These are phyloP conservation scores for Sclerurus mexicanus DNA, from an alignment of 2,113 vertebrate genomes.

Conservation along the genomic window DNA sequence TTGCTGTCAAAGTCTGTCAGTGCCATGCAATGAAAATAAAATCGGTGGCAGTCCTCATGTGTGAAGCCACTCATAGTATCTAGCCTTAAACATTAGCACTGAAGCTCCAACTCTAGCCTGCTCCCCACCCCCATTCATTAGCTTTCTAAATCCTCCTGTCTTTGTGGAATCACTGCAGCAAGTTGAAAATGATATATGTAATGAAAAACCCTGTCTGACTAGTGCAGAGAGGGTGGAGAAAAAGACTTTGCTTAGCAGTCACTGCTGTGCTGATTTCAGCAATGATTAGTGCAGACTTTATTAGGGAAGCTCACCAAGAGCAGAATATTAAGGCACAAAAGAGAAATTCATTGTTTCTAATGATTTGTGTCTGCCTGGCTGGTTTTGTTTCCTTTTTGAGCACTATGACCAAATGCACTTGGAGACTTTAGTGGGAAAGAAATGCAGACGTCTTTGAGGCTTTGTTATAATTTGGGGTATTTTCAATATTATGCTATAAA, in stretches of 20 bases:
- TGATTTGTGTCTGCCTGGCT: not conserved
- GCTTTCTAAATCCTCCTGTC: conserved; percentile 66
- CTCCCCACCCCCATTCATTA: conserved; percentile 63
- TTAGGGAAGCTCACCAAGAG: not conserved
- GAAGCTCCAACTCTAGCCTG: not conserved
- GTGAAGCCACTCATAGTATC: not conserved
- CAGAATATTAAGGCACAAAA: conserved; percentile 22
- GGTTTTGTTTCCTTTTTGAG: not conserved
- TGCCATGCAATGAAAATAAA: conserved; percentile 43
- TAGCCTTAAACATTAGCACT: not conserved
- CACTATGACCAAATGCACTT: not conserved
- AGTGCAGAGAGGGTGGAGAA: conserved; percentile 31
- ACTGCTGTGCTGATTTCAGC: not conserved
- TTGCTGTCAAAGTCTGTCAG: conserved; percentile 60
- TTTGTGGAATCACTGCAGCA: conserved; percentile 58
- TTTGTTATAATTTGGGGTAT: conserved; percentile 1
- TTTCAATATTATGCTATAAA: not conserved
- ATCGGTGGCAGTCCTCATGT: not conserved
- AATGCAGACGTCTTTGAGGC: not conserved
- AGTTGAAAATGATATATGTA: conserved; percentile 56
- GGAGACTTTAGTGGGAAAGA: not conserved
- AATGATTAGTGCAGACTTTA: not conserved
- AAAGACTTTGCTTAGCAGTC: conserved; percentile 10
- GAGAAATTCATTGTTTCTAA: conserved; percentile 1
- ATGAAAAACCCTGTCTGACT: conserved; percentile 54